Percentiles rank a stretch among this genome's conserved stretches.
phyloP scores from a whole-genome alignment of 2,888 invertebrate genomes.

The Sisyra nigra region DNA sequence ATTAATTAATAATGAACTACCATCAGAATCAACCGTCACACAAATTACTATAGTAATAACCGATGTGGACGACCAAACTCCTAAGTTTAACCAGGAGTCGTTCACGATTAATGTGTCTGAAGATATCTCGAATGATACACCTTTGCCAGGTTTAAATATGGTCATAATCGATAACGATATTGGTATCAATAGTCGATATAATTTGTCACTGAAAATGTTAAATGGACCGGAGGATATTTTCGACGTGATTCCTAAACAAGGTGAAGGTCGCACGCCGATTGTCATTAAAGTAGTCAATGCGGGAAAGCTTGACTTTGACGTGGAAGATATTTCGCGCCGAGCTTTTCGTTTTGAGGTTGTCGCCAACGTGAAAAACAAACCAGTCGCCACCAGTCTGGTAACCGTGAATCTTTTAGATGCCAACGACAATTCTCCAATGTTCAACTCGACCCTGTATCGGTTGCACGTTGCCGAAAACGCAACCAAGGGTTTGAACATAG shows the following conservation, averaged over 20 bases:
- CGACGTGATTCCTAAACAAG: constrained; percentile 45
- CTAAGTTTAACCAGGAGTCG: constrained; percentile 46
- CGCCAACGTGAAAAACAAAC: constrained; percentile 35
- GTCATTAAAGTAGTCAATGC: constrained; percentile 53
- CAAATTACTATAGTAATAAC: constrained; percentile 61
- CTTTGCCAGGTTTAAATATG: constrained; percentile 54
- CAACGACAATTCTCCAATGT: constrained; percentile 65
- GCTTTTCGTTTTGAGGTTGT: constrained; percentile 51
- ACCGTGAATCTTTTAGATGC: constrained; percentile 53
- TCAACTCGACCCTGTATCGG: constrained; percentile 41
- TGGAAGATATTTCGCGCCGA: constrained; percentile 37
- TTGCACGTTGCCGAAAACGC: constrained; percentile 51
- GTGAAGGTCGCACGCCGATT: constrained; percentile 57
- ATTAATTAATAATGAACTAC: constrained; percentile 50
- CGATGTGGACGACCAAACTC: constrained; percentile 62
- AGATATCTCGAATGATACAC: constrained; percentile 52
- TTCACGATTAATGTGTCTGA: constrained; percentile 60
- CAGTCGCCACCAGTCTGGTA: constrained; percentile 41
- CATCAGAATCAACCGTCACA: constrained; percentile 49
- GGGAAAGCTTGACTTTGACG: constrained; percentile 52
- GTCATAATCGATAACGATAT: constrained; percentile 58
- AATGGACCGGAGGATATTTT: constrained; percentile 41
- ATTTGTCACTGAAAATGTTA: constrained; percentile 40
- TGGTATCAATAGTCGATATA: constrained; percentile 56
- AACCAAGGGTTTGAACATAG: constrained; percentile 40